phyloP scores from a whole-genome alignment of 23 tunicate genomes.

The Styela clava region DNA sequence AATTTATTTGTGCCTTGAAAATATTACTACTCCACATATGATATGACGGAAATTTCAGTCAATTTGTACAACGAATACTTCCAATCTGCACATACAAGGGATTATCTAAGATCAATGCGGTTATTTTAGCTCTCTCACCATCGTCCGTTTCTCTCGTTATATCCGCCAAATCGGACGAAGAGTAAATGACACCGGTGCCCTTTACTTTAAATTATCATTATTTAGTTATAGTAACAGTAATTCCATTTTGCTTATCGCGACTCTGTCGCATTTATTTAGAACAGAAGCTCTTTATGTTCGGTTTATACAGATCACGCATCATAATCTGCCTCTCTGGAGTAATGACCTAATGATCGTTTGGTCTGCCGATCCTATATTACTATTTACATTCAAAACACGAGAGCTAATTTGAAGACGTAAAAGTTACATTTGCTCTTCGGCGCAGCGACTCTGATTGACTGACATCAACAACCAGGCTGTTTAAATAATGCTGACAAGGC shows the following conservation, averaged over 20 bases:
- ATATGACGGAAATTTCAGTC: not conserved
- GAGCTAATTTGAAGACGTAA: not conserved
- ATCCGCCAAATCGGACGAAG: not conserved
- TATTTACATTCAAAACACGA: not conserved
- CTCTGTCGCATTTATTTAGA: not conserved
- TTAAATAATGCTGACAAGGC: not conserved
- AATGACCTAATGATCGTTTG: constrained; percentile 24
- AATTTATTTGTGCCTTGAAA: not conserved
- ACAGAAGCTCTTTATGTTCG: not conserved
- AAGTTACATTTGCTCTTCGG: not conserved
- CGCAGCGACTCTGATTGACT: not conserved
- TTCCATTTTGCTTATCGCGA: not conserved
- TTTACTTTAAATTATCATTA: not conserved
- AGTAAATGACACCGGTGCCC: not conserved
- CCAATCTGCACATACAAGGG: not conserved
- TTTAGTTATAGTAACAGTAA: not conserved
- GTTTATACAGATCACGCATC: not conserved
- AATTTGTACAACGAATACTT: not conserved
- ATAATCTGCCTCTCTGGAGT: constrained; percentile 12
- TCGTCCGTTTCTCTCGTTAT: not conserved
- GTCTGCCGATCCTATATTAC: not conserved
- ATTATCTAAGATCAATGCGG: not conserved
- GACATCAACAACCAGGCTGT: not conserved
- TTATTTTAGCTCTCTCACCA: not conserved
- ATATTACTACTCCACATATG: not conserved